Base-by-base conservation (phyloP, 2,113 vertebrate genomes). In the Antigone vipio region DNA sequence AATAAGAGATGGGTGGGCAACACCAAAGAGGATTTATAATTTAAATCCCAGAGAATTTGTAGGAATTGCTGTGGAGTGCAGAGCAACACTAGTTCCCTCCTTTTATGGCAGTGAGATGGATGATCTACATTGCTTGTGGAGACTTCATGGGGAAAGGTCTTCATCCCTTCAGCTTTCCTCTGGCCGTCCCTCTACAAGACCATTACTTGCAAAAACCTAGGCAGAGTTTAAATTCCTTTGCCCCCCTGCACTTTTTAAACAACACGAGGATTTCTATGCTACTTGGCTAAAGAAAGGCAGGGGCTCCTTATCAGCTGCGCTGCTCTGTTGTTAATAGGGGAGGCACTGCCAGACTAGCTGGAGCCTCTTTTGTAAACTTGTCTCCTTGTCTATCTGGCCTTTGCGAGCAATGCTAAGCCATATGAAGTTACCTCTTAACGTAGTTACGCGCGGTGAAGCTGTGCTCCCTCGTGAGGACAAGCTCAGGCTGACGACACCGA, bases 361-460 rank as follows among this genome's bases (percentile, higher is more conserved):
- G 82, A 89, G 76, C 86, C 90, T 89, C 34, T 63, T 68, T 66
- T 81, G 63, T 68, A 78, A 95, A 83, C 77, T 77, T 87, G 55
- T 82, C 71, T 92, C 44, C 44, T 58, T 12, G 0, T 44, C 74
- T 62, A 5, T 74, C 66, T 44, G 42, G 49, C 34, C 49, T 89
- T 76, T 50, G 23, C 2, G 2, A 66, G 68, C 27, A 34, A 53
- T 62, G 69, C 63, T 72, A n/a, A 56, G 32, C 59, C 42, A 5
- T 40, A 56, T 29, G 26, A 64, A 35, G 19, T 59, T 52, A 18
- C 0, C 2, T 77, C 71, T 58, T 55, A n/a, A 12, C 0, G 2
- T 22, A 35, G 44, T 32, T n/a, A 3, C 0, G 2, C n/a, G 35
- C 63, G 73, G 45, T 56, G 24, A 58, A 88, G 67, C 64, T 20